Base-by-base conservation (phyloP, 2,797 vertebrate species). In the Pristis pectinata region DNA sequence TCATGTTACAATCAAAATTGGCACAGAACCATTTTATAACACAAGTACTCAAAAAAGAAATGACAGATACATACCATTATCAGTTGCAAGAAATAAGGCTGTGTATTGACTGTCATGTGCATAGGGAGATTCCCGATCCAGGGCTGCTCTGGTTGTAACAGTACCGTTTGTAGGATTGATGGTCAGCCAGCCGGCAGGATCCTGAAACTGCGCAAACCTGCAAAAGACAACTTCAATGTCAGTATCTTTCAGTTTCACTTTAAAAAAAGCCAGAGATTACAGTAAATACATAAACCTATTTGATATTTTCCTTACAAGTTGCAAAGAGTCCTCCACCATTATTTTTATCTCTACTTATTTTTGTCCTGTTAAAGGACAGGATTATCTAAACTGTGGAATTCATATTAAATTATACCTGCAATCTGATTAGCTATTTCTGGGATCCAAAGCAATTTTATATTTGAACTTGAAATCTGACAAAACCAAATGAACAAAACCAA, bases 131-230 rank as follows among this genome's bases (percentile, higher is more conserved):
- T 99, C 99, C 0, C 99, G 97, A 96, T 99, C 99, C 97, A 99
- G 96, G 4, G 97, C 94, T 0, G 98, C 98, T 0, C 97, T 98
- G 95, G 99, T 99, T 97, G 98, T 98, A n/a, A 99, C 97, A 0
- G 98, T 99, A 22, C 99, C 99, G 0, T 98, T 98, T 95, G 98
- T 97, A 0, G 98, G 98, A 96, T 98, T 98, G 95, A 99, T 98
- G 72, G 97, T 98, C 95, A 99, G 97, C 99, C 99, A 99, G 70
- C 98, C 97, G 19, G 98, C 99, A 0, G 98, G 98, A 96, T 99
- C 99, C 96, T 97, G 97, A 96, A 98, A 97, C 94, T 98, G 95
- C 0, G 98, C 98, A 94, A 98, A 99, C 96, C 99, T 99, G 95
- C 0, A 89, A 0, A 37, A 91, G 94, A 91, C 53, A 0, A 95